Evolutionary conservation across 2,888 invertebrate genomes (phyloP).

Genomic region (Rhamphomyia laevipes): DNA sequence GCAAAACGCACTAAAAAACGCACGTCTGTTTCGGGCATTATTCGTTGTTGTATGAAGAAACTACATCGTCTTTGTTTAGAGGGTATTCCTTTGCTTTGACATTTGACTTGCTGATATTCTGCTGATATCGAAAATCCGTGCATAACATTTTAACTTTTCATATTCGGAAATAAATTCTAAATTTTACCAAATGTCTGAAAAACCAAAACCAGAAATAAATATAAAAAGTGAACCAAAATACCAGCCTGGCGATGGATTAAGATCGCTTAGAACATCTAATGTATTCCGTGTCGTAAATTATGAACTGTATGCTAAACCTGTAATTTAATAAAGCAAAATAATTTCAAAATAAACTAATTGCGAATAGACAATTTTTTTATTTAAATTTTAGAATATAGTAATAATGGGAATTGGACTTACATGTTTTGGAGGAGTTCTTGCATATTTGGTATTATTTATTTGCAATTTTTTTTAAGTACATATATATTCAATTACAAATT

Average conservation of each 20-base stretch:
- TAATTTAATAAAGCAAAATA: conserved; percentile 40
- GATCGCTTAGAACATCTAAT: conserved; percentile 59
- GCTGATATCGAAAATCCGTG: no score
- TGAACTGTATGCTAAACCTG: conserved; percentile 81
- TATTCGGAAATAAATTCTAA: no score
- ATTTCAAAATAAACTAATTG: not conserved
- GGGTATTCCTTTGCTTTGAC: no score
- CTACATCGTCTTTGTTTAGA: no score
- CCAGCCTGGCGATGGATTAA: conserved; percentile 63
- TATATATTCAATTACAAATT: no score
- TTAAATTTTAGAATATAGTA: conserved; percentile 60
- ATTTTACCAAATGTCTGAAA: not conserved
- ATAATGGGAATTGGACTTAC: conserved; percentile 74
- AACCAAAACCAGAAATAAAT: not conserved
- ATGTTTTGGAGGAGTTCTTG: conserved; percentile 59
- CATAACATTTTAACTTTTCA: no score
- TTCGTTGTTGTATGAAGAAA: no score
- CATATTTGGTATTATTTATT: conserved; percentile 49
- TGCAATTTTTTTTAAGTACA: no score
- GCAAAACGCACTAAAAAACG: no score
- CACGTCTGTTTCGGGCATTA: no score
- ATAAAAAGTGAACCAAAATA: not conserved
- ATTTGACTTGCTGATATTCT: no score
- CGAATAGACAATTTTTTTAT: not conserved
- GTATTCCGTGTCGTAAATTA: conserved; percentile 76